Evolutionary conservation across 2,113 vertebrate genomes (phyloP).

Genomic region (Platichthys flesus): DNA sequence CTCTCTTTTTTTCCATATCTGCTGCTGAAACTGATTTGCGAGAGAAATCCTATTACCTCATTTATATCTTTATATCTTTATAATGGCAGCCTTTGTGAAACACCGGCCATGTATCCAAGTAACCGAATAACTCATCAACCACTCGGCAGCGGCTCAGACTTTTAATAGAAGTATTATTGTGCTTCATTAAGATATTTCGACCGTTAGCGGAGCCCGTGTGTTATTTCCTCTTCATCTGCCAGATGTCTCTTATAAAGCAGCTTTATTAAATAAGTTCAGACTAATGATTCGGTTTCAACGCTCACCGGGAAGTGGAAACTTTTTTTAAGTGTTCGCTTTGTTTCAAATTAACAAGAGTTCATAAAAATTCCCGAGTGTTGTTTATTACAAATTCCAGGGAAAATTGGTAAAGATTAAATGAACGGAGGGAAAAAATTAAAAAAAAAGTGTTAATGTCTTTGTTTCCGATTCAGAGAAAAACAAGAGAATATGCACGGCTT

Average conservation of each 20-base stretch:
- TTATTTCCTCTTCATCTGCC: constrained; percentile 59
- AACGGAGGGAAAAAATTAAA: constrained; percentile 28
- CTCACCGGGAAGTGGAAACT: constrained; percentile 48
- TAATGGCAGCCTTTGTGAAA: constrained; percentile 66
- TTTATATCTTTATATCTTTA: constrained; percentile 52
- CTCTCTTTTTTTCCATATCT: constrained; percentile 41
- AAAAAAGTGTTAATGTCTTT: not conserved
- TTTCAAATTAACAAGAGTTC: constrained; percentile 58
- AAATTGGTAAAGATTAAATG: constrained; percentile 52
- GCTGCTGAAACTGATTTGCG: constrained; percentile 45
- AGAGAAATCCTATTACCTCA: constrained; percentile 64
- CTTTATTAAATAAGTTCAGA: constrained; percentile 59
- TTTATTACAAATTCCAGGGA: constrained; percentile 52
- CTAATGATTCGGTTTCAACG: constrained; percentile 46
- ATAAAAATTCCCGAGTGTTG: constrained; percentile 46
- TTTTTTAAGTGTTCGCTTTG: constrained; percentile 52
- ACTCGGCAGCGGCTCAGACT: constrained; percentile 70
- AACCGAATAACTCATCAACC: constrained; percentile 71
- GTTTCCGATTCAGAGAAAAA: constrained; percentile 5
- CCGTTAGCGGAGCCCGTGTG: constrained; percentile 45
- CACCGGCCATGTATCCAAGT: constrained; percentile 58
- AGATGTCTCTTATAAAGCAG: constrained; percentile 67
- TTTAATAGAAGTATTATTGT: constrained; percentile 74
- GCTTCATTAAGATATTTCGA: constrained; percentile 68
- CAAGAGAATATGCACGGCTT: not conserved